Evolutionary conservation across 2,888 invertebrate species (phyloP).

Genomic region (Toxonevra muliebris): DNA sequence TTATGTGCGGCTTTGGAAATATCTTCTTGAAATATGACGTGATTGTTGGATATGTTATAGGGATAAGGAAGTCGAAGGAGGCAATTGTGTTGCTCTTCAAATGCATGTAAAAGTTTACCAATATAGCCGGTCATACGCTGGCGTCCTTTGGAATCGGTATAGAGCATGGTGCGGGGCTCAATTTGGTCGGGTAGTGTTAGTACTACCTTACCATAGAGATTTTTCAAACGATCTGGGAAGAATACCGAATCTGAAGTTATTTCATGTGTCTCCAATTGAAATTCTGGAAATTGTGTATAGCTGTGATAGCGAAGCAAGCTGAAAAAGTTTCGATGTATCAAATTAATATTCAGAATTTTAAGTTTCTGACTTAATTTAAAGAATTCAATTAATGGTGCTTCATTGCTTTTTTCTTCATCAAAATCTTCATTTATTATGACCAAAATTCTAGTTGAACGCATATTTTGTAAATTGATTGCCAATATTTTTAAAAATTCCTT

Average conservation of each 20-base stretch:
- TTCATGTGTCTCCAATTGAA: neutral
- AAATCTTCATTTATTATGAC: neutral
- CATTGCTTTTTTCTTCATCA: neutral
- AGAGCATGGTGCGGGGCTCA: slow-evolving; percentile 22
- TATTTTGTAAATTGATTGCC: neutral
- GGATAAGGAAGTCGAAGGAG: slow-evolving; percentile 1
- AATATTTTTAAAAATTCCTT: neutral
- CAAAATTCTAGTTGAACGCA: neutral
- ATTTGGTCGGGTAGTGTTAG: slow-evolving; percentile 27
- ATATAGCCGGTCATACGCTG: slow-evolving; percentile 17
- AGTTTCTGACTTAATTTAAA: neutral
- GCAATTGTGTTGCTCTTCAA: slow-evolving; percentile 20
- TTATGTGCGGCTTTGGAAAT: slow-evolving; percentile 28
- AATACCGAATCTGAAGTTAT: neutral
- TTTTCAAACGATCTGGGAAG: slow-evolving; percentile 22
- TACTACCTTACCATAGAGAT: slow-evolving; percentile 20
- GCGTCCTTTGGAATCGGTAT: slow-evolving; percentile 5
- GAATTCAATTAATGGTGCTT: neutral
- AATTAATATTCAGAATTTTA: neutral
- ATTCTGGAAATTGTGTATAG: slow-evolving; percentile 19
- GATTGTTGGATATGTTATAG: slow-evolving; percentile 10
- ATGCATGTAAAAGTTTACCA: slow-evolving; percentile 15
- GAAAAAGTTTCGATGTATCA: neutral
- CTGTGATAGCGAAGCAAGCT: slow-evolving; percentile 1
- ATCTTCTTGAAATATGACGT: neutral